Percentiles rank a stretch among this genome's conserved stretches.
phyloP scores from a whole-genome alignment of 2,113 vertebrate species.

The Cathartes aura region DNA sequence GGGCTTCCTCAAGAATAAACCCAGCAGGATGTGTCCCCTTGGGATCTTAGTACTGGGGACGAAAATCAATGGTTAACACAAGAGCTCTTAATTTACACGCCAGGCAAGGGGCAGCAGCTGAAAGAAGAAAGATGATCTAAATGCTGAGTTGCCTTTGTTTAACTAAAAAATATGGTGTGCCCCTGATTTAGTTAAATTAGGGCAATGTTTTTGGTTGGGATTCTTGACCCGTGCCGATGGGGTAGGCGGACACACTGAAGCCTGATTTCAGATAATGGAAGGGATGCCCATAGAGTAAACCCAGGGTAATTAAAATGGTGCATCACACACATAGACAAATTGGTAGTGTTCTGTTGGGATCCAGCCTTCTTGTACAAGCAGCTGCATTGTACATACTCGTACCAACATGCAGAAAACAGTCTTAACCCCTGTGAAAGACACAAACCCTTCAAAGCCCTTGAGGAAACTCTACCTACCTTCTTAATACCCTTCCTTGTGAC shows the following conservation, averaged over 20 bases:
- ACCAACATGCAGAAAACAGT: not conserved
- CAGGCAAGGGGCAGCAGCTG: not conserved
- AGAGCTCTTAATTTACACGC: constrained; percentile 32
- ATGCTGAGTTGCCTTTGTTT: not conserved
- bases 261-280: not conserved
- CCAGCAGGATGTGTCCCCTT: not conserved
- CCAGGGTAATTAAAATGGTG: not conserved
- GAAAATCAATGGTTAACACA: constrained; percentile 30
- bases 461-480: not conserved
- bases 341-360: not conserved
- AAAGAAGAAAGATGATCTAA: constrained; percentile 19
- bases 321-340: not conserved
- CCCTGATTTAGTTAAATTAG: not conserved
- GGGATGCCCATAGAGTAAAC: not conserved
- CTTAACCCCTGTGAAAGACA: not conserved
- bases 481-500: not conserved
- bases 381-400: not conserved
- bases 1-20: constrained; percentile 49
- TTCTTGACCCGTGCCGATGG: not conserved
- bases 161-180: not conserved
- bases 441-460: not conserved
- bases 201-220: not conserved
- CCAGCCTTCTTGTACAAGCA: not conserved
- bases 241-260: not conserved
- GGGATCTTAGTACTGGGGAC: not conserved